Base-by-base conservation (phyloP, 2,797 vertebrate genomes). In the Scarus forsteni region DNA sequence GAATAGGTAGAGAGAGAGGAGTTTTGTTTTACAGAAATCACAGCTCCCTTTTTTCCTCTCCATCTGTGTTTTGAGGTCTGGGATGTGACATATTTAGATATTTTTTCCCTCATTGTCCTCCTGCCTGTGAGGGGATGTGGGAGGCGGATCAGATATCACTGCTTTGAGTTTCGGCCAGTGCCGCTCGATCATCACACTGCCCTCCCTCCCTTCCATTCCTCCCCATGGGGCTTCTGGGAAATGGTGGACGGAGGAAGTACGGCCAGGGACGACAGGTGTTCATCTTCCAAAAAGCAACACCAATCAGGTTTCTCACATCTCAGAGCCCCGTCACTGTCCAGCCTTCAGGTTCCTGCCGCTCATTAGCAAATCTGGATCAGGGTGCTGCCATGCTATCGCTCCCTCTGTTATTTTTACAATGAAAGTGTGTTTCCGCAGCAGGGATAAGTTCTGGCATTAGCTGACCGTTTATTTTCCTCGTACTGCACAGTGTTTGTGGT, bases 71-170 rank as follows among this genome's bases (percentile, higher is more conserved):
- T 79, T 63, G 45, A 62, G 27, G 55, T 12, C 66, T 69, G 64
- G 67, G 77, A 80, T 78, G 61, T 83, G 81, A 86, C 78, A 85
- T 80, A 74, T 79, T 77, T 78, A 42, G 15, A 27, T 63, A 49
- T 44, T 63, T 73, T 60, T 59, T 57, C 36, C 68, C 48, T 54
- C 61, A 51, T 72, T 86, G 79, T 86, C 84, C 72, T 70, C 64
- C 66, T 81, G 78, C 63, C 61, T 85, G 60, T 62, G 80, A 48
- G 51, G 66, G 69, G 80, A 85, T 66, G 80, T 77, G 80, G 79
- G 82, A 85, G 85, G 73, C 51, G 27, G 81, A 91, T 89, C 85
- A 86, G 73, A 85, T 90, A 77, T 83, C 85, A 60, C 49, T 44
- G 59, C 69, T 67, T 81, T 90, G 85, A 78, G 75, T 69, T 67